Base-by-base conservation (phyloP, 2,113 vertebrate species). In the Lepisosteus oculatus region DNA sequence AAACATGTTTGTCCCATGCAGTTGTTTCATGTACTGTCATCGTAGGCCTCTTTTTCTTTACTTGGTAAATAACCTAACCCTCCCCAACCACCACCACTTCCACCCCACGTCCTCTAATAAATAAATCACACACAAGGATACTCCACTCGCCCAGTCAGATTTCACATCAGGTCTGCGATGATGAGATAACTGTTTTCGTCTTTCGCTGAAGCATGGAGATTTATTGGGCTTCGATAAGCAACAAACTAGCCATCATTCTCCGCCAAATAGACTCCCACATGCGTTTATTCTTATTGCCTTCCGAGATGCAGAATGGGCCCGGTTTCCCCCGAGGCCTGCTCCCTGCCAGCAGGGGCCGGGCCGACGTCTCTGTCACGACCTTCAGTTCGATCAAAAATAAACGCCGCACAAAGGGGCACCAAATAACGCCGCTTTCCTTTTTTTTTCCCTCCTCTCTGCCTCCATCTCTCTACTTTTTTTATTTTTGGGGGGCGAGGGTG, bases 281-380 rank as follows among this genome's bases (percentile, higher is more conserved):
- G 93, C 92, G 91, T 95, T 95, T 94, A 93, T 95, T 95, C 92
- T 95, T 93, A 96, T 94, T 95, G 93, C 93, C 85, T 94, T 93
- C 88, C 84, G 81, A 70, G 86, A 90, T 86, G 87, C 91, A 80
- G 86, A 89, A 89, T 85, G 88, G 85, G 87, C 79, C 84, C 77
- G 9, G 17, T 54, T 51, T 44, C 70, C 70, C 62, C 70, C 45
- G 65, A 59, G 87, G 85, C 83, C 84, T 80, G 55, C 85, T 81
- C 77, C 85, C 86, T 79, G 86, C 83, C 88, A 86, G 83, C 89
- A 91, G 82, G 89, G 90, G 88, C 85, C 72, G 66, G 55, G 64
- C 85, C 79, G 83, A 89, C 83, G 85, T 90, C 87, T 81, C 84
- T 84, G 85, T 95, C 94, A 95, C 96, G 94, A 85, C 90, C 93